Conservation (phyloP, 2,888 invertebrate genomes). For the Dicyrtomina minuta region DNA sequence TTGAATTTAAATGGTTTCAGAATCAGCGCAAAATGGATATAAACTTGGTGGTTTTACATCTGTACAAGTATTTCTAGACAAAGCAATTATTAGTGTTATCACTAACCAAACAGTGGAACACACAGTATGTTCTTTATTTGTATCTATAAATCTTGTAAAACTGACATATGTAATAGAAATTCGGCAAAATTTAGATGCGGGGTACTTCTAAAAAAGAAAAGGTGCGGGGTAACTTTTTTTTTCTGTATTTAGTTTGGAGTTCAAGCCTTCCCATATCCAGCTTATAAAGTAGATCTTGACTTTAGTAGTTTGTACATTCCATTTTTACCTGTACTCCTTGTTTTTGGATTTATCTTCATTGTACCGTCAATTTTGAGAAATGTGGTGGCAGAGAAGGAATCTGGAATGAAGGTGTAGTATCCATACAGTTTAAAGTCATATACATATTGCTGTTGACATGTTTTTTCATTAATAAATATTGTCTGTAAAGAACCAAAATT, state of each 20-base stretch:
- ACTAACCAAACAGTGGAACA: constrained; percentile 31
- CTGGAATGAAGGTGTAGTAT: constrained; percentile 65
- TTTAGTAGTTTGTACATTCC: constrained; percentile 54
- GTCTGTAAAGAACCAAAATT: no score
- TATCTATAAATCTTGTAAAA: background rate
- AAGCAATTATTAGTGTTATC: constrained; percentile 41
- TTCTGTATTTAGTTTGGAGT: constrained; percentile 55
- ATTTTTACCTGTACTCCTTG: constrained; percentile 57
- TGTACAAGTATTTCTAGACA: constrained; percentile 49
- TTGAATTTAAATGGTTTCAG: background rate
- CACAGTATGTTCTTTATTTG: constrained; percentile 12
- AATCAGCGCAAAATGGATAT: constrained; percentile 18
- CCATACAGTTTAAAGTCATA: no score
- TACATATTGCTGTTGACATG: no score
- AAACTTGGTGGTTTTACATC: constrained; percentile 41
- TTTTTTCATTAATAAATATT: no score
- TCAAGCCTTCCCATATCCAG: constrained; percentile 64
- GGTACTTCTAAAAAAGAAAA: background rate
- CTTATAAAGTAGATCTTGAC: constrained; percentile 54
- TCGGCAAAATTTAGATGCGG: no score
- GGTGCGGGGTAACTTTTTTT: background rate
- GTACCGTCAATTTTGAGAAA: constrained; percentile 62
- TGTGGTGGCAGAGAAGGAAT: constrained; percentile 64
- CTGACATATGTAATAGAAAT: no score
- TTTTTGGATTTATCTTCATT: constrained; percentile 60